A percentile compares a stretch with the other conserved stretches of the same genome.
These are phyloP conservation scores for Xiphias gladius DNA, from an alignment of 2,113 vertebrate genomes.

Conservation along the genomic window DNA sequence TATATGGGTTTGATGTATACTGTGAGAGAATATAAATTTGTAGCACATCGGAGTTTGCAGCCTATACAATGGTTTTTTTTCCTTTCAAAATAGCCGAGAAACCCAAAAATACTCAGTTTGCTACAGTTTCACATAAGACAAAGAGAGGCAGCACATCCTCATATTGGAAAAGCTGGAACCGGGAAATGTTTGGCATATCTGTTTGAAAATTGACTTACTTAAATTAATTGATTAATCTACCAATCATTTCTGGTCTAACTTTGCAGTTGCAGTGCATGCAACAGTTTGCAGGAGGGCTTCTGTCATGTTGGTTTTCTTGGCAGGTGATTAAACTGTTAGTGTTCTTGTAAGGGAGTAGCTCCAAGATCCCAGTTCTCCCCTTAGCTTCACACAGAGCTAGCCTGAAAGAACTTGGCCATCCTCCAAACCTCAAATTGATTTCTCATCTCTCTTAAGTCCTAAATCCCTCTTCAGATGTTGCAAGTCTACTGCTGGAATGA, in stretches of 20 bases:
- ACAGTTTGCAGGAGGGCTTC: conserved; percentile 9
- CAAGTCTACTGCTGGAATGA: conserved; percentile 68
- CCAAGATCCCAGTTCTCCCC: conserved; percentile 52
- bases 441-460: conserved; percentile 76
- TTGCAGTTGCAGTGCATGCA: conserved; percentile 5
- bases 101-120: neutral
- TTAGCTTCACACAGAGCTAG: conserved; percentile 45
- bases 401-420: conserved; percentile 66
- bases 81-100: neutral
- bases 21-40: too few species aligned
- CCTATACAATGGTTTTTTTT: too few species aligned
- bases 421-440: conserved; percentile 80
- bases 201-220: neutral
- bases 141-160: neutral
- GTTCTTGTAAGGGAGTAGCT: conserved; percentile 45
- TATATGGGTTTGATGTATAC: too few species aligned
- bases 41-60: too few species aligned
- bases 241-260: neutral
- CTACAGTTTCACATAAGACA: neutral
- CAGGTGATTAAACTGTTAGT: conserved; percentile 56
- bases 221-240: neutral
- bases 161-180: neutral
- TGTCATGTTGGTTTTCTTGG: conserved; percentile 51
- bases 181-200: neutral
- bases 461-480: conserved; percentile 70